phyloP scores from a whole-genome alignment of 2,888 invertebrate genomes.

The Gasteruption jaculator region DNA sequence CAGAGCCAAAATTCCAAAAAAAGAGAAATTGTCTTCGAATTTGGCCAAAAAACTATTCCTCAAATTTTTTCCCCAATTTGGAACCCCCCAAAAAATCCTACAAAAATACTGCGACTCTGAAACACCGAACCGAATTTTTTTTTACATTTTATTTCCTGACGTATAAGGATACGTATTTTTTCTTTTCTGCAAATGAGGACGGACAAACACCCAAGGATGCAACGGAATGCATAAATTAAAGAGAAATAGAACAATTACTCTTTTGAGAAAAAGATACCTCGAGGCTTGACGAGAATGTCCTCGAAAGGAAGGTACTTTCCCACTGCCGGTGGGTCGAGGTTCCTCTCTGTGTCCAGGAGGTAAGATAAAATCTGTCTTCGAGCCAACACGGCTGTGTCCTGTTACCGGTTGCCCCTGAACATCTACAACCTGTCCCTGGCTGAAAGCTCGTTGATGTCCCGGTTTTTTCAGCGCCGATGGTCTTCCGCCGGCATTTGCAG shows the following conservation, averaged over 20 bases:
- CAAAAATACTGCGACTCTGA: too few relatives aligned
- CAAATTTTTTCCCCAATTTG: too few relatives aligned
- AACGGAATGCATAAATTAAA: constrained; percentile 1
- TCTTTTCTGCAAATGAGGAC: too few relatives aligned
- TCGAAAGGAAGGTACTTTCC: constrained; percentile 55
- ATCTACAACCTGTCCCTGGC: constrained; percentile 81
- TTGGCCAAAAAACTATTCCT: too few relatives aligned
- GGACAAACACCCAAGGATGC: too few relatives aligned
- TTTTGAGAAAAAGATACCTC: constrained; percentile 48
- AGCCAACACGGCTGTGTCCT: constrained; percentile 77
- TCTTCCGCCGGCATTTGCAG: constrained; percentile 44
- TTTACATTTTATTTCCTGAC: too few relatives aligned
- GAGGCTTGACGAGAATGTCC: constrained; percentile 86
- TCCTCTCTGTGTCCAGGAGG: constrained; percentile 81
- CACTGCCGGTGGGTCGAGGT: constrained; percentile 49
- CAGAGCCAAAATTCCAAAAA: too few relatives aligned
- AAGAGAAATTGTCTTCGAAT: too few relatives aligned
- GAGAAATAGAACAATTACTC: not conserved
- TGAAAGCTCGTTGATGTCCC: constrained; percentile 79
- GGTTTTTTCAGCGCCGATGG: constrained; percentile 70
- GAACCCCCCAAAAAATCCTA: too few relatives aligned
- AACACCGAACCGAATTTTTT: too few relatives aligned
- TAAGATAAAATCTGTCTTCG: constrained; percentile 84
- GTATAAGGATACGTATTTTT: too few relatives aligned
- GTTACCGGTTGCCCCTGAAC: constrained; percentile 45